Base-by-base conservation (phyloP, 1,140 invertebrate species). In the Dendrolimus punctatus region DNA sequence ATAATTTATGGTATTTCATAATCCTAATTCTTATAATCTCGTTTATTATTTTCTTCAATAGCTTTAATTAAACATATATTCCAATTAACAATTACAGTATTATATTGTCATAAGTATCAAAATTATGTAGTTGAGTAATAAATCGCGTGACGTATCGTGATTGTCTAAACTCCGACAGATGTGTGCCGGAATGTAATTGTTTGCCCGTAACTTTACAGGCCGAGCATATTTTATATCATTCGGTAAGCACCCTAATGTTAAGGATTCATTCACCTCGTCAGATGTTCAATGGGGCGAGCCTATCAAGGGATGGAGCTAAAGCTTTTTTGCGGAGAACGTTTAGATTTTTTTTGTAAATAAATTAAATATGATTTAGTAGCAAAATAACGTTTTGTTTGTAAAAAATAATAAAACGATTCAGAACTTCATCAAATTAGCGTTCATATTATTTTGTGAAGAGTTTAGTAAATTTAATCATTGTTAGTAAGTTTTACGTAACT, bases 101-200 rank as follows among this genome's bases (percentile, higher is more conserved):
- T 46, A 6, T 23, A 49, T 43, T 39, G 36, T 42, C 44, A 6
- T 8, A 80, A 83, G 59, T 76, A 78, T 80, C 76, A 83, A 83
- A 64, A 72, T 46, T 4, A 42, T 40, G 49, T 6, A 46, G 39
- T 36, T 54, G 38, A 6, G 23, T 62, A 48, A 39, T 51, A 79
- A 80, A 76, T 85, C 79, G 80, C 82, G 80, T 85, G 82, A 76
- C 80, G 71, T 80, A 85, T 85, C 82, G 82, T 85, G 82, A 85
- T 85, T 85, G 82, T 84, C 77, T 83, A 81, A 79, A 71, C 74
- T 68, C 73, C 73, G 82, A 84, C 82, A 85, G 82, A 83, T 85
- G 82, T 85, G 80, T 85, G 78, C 58, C 71, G 82, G 82, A 82
- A 85, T 85, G 77, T 85, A 85, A 80, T 83, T 78, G 77, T 82